Evolutionary conservation across 2,113 vertebrate genomes (phyloP), one percentile per base, ranked within the genome.

Genomic region (Sterrhoptilus dennistouni): DNA sequence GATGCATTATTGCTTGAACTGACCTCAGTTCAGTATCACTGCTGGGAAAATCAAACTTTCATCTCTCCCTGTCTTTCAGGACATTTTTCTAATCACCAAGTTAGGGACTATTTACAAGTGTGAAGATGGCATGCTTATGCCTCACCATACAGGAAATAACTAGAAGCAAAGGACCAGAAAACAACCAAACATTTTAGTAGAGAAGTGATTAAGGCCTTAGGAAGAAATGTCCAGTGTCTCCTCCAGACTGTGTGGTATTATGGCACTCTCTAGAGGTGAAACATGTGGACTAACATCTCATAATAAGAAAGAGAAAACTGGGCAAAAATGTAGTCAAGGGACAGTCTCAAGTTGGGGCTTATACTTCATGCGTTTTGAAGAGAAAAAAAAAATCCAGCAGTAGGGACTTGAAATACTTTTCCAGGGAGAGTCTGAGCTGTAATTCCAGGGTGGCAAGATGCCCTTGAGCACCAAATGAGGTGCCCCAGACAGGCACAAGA

Each of bases 1-100:
- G 0, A 33, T 79, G n/a, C 14, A 0, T 45, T 54, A 29, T 50
- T 0, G 0, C 52, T 81, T 75, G 18, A 65, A 52, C 47, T 63
- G 56, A 59, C 22, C 6, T 18, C 24, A 36, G 36, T 54, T 38
- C 35, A 33, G 0, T 56, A 18, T 33, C 60, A 28, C 10, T 0
- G 2, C 40, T 69, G 33, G 64, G 28, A 66, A 31, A 64, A 63
- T 65, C 60, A 65, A 49, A 40, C 16, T 29, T 70, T 4, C 5
- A 23, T 31, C 36, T 50, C 17, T 82, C 38, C 31, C 21, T 23
- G 7, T 40, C 24, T 81, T 63, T 57, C 65, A 66, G 69, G 20
- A 61, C 13, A 12, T 53, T 77, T 52, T 54, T 29, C 44, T 80
- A 25, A 70, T 49, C 45, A 31, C 14, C 29, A 49, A n/a, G 12